Evolutionary conservation across 92 coral and sea anemone genomes (phyloP).

Genomic region (Epizoanthus rinbou): DNA sequence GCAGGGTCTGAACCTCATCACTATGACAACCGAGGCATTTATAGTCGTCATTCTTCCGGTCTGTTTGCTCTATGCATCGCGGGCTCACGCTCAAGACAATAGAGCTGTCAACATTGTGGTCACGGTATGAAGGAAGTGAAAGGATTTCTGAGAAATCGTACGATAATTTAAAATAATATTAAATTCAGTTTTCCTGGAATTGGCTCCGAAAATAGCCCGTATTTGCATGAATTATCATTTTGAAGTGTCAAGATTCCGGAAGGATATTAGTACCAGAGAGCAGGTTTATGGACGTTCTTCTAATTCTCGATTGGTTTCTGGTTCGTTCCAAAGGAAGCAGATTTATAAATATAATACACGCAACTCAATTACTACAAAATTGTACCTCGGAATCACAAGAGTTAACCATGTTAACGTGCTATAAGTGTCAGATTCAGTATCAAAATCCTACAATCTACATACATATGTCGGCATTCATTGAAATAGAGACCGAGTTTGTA

Average conservation of each 20-base stretch:
- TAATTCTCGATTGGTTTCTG: neutral
- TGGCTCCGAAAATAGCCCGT: conserved; percentile 12
- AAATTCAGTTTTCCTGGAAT: conserved; percentile 38
- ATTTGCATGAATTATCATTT: conserved; percentile 3
- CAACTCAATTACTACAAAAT: too few species aligned
- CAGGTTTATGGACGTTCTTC: neutral
- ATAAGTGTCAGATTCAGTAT: too few species aligned
- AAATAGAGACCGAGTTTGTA: too few species aligned
- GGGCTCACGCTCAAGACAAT: conserved; percentile 1
- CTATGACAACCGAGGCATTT: conserved; percentile 16
- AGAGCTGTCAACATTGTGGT: neutral
- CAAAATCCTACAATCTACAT: too few species aligned
- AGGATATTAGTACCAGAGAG: neutral
- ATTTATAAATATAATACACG: too few species aligned
- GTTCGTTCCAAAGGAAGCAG: too few species aligned
- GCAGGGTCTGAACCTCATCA: neutral
- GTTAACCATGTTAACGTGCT: too few species aligned
- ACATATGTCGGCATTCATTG: too few species aligned
- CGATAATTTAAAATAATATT: neutral
- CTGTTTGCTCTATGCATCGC: neutral
- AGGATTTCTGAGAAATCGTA: conserved; percentile 38
- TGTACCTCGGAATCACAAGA: too few species aligned
- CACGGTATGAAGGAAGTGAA: neutral
- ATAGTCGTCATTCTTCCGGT: neutral
- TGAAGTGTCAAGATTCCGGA: neutral